Percentiles rank a stretch among this genome's conserved stretches.
These are phyloP conservation scores for Leucoraja erinaceus DNA, from an alignment of 2,113 vertebrate species.

Conservation along the genomic window DNA sequence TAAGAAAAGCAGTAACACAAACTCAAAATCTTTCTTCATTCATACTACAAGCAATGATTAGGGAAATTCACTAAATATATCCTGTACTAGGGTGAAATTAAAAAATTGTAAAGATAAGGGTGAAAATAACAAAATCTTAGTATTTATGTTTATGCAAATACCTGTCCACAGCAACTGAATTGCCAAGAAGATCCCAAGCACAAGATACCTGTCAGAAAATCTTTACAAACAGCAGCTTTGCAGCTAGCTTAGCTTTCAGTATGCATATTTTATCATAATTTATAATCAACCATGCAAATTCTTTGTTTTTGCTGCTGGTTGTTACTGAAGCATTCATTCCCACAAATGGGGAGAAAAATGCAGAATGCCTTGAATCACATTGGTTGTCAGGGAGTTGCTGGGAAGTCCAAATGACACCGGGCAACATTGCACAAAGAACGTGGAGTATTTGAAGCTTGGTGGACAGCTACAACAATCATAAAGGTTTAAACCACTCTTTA, in stretches of 20 bases:
- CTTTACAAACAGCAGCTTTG: background rate
- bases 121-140: too few relatives aligned
- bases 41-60: background rate
- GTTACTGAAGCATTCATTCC: background rate
- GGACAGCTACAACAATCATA: background rate
- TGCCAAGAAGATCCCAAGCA: background rate
- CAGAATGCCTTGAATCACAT: slow-evolving; percentile 10
- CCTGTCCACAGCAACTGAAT: background rate
- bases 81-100: background rate
- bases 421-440: background rate
- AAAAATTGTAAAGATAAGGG: background rate
- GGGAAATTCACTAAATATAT: background rate
- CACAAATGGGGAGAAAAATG: background rate
- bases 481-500: background rate
- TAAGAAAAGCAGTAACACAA: background rate
- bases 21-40: background rate
- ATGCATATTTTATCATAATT: background rate
- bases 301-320: slow-evolving; percentile 2
- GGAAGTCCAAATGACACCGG: background rate
- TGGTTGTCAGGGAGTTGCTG: slow-evolving; percentile 2
- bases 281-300: background rate
- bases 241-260: background rate
- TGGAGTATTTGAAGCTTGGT: background rate
- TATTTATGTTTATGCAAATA: background rate
- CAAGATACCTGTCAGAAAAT: background rate